Percentiles rank a stretch among this genome's conserved stretches.
phyloP scores from a whole-genome alignment of 1,140 invertebrate genomes.

The Meloidogyne hapla region DNA sequence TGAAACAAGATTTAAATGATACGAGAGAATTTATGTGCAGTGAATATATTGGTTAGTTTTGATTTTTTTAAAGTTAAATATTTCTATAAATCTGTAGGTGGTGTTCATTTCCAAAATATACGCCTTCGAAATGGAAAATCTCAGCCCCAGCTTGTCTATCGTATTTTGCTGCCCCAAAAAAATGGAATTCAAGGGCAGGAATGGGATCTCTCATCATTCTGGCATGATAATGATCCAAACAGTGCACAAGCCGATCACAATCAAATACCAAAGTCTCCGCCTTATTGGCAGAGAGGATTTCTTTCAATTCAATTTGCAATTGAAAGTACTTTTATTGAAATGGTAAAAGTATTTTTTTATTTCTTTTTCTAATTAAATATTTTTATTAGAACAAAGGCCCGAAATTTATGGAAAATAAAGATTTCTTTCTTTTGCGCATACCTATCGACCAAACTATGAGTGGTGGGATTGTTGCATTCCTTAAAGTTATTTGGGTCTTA shows the following conservation, averaged over 20 bases:
- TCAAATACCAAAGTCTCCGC: constrained; percentile 37
- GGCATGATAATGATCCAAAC: constrained; percentile 50
- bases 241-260: constrained; percentile 30
- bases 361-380: background rate
- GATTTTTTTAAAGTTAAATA: background rate
- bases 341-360: background rate
- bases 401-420: constrained; percentile 21
- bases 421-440: constrained; percentile 42
- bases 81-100: constrained; percentile 29
- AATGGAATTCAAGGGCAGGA: background rate
- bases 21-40: constrained; percentile 28
- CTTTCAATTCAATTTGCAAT: constrained; percentile 52
- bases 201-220: constrained; percentile 44
- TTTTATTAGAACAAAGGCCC: constrained; percentile 31
- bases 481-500: constrained; percentile 6
- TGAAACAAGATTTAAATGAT: constrained; percentile 32
- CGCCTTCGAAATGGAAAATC: background rate
- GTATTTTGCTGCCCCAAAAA: constrained; percentile 38
- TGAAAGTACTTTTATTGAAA: constrained; percentile 38
- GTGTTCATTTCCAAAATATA: constrained; percentile 41
- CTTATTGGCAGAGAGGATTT: constrained; percentile 48
- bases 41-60: constrained; percentile 36
- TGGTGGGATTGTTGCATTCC: background rate
- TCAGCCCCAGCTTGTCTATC: constrained; percentile 29
- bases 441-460: constrained; percentile 32